Base-by-base conservation (phyloP, 2,797 vertebrate genomes). In the Hippoglossus hippoglossus region DNA sequence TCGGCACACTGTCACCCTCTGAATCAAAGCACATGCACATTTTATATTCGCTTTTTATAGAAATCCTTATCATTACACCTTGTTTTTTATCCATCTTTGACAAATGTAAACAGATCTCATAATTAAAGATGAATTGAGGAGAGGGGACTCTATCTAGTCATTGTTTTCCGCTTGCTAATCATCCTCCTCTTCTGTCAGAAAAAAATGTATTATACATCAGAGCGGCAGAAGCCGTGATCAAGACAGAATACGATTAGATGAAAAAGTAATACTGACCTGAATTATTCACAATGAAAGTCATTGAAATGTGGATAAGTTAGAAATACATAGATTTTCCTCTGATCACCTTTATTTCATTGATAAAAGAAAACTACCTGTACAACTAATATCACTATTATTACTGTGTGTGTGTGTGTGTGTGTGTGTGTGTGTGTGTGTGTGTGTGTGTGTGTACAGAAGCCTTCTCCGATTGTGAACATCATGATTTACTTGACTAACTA, bases 1-100 rank as follows among this genome's bases (percentile, higher is more conserved):
- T 74, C 26, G 58, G 21, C 73, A 64, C 63, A 63, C 58, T 70
- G 71, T 62, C 72, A 56, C 11, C 61, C 53, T 55, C 13, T 34
- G 51, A 68, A 49, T 58, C 22, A 68, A 67, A 63, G 4, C 19
- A 63, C 13, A 46, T 26, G 21, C 34, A 61, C 8, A 67, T 63
- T 68, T 52, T 31, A 31, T 31, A 31, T 31, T 8, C 7, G 2
- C 4, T 6, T 19, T 13, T 57, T 19, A 12, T 36, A 36, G 10
- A 34, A 11, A 34, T 34, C 31, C 31, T 62, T 21, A 25, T 56
- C 22, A 54, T 22, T 9, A 16, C 50, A 18, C 31, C 7, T 53
- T 1, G n/a, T 52, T 77, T 68, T 24, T 31, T 24, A 41, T 8
- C 10, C 6, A 6, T 49, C 34, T 57, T 25, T 55, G 55, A 65